Percentiles rank a stretch among this genome's conserved stretches.
Evolutionary conservation across 2,113 vertebrate species (phyloP).

Genomic region (Reinhardtius hippoglossoides): DNA sequence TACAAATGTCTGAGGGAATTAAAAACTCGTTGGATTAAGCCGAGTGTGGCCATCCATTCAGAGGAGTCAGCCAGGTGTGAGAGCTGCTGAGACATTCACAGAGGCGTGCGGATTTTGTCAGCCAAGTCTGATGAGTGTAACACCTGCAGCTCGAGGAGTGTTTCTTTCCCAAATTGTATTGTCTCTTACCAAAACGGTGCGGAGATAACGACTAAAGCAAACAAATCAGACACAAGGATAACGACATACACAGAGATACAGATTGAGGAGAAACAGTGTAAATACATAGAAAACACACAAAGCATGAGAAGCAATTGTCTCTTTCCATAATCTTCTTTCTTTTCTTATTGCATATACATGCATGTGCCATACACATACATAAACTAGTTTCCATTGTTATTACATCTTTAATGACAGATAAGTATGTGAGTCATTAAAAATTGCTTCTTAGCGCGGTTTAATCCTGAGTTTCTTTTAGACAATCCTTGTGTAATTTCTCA

Average conservation of each 20-base stretch:
- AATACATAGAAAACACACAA: not conserved
- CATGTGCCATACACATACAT: not conserved
- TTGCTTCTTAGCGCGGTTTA: slow-evolving; percentile 37
- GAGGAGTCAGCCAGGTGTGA: slow-evolving; percentile 55
- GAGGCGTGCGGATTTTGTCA: slow-evolving; percentile 31
- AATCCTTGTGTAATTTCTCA: slow-evolving; percentile 46
- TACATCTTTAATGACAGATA: slow-evolving; percentile 39
- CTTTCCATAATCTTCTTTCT: not conserved
- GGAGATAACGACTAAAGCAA: not conserved
- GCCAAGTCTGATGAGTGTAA: slow-evolving; percentile 6
- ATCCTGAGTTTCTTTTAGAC: slow-evolving; percentile 39
- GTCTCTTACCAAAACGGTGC: slow-evolving; percentile 7
- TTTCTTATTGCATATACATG: not conserved
- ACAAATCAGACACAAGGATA: slow-evolving; percentile 1
- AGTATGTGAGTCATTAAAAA: slow-evolving; percentile 49
- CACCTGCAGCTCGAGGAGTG: slow-evolving; percentile 31
- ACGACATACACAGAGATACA: not conserved
- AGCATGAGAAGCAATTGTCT: not conserved
- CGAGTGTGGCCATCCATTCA: slow-evolving; percentile 62
- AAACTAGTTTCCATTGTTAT: slow-evolving; percentile 8
- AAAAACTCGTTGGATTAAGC: slow-evolving; percentile 61
- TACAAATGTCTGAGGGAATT: slow-evolving; percentile 73
- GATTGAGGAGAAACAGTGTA: not conserved
- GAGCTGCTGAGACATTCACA: slow-evolving; percentile 44
- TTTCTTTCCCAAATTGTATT: slow-evolving; percentile 15